Conservation (phyloP, 2,797 vertebrate species). For the Sciaenops ocellatus region DNA sequence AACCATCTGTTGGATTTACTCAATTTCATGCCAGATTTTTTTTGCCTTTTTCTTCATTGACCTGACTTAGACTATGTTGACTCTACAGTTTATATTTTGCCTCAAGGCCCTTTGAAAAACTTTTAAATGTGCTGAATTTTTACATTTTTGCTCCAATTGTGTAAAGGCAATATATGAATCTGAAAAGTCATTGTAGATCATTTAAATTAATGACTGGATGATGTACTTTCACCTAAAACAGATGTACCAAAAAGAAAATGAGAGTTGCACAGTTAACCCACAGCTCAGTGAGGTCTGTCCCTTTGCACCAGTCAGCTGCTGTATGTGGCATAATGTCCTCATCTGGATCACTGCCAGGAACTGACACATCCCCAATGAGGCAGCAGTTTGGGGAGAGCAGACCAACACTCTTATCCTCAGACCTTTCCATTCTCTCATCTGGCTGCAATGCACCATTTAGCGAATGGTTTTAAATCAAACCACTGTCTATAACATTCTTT, state of each 20-base stretch:
- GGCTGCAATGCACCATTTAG: constrained; percentile 58
- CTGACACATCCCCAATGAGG: constrained; percentile 47
- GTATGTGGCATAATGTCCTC: constrained; percentile 37
- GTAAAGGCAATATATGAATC: not conserved
- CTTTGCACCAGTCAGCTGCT: constrained; percentile 29
- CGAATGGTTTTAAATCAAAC: constrained; percentile 46
- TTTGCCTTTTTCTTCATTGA: too few relatives aligned
- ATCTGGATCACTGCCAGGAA: constrained; percentile 58
- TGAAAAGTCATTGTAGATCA: not conserved
- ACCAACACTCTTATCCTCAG: constrained; percentile 31
- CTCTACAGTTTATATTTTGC: too few relatives aligned
- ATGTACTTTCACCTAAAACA: not conserved
- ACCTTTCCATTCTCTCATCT: constrained; percentile 35
- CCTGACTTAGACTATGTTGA: too few relatives aligned
- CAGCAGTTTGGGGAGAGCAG: constrained; percentile 36
- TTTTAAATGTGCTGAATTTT: too few relatives aligned
- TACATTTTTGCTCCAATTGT: too few relatives aligned
- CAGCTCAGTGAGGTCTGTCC: constrained; percentile 17
- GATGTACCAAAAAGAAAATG: constrained; percentile 25
- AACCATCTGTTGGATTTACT: too few relatives aligned
- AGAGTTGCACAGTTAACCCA: not conserved
- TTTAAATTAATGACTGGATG: constrained; percentile 9
- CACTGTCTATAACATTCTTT: constrained; percentile 39
- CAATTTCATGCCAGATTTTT: too few relatives aligned
- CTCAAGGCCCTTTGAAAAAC: too few relatives aligned